Evolutionary conservation across 2,797 vertebrate genomes (phyloP).

Genomic region (Columba guinea): DNA sequence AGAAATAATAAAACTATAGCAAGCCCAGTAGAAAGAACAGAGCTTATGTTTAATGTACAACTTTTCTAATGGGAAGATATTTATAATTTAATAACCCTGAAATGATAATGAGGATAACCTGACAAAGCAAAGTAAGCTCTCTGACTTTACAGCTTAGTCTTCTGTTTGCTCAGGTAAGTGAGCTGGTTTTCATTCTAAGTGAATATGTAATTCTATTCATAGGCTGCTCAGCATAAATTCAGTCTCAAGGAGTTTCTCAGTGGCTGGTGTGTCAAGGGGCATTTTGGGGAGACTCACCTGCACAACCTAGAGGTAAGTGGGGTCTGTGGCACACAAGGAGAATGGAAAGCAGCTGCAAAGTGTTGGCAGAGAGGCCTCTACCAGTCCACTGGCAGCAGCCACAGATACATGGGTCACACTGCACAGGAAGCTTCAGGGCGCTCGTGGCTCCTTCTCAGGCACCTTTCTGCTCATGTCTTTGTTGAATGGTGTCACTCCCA

Average conservation of each 20-base stretch:
- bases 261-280: fast-evolving
- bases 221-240: not conserved
- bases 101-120: not conserved
- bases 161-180: not conserved
- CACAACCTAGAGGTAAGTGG: not conserved
- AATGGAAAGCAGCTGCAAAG: not conserved
- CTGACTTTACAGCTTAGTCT: not conserved
- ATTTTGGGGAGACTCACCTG: fast-evolving
- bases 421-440: not conserved
- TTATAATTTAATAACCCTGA: conserved; percentile 8
- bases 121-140: not conserved
- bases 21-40: not conserved
- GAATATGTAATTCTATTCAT: not conserved
- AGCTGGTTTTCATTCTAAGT: not conserved
- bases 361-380: fast-evolving
- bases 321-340: fast-evolving
- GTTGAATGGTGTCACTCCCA: fast-evolving
- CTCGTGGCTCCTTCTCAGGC: not conserved
- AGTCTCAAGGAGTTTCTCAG: not conserved
- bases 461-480: not conserved
- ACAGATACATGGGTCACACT: fast-evolving
- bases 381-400: not conserved
- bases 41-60: not conserved
- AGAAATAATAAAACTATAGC: conserved; percentile 2
- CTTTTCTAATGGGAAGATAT: not conserved